A percentile compares a stretch with the other conserved stretches of the same genome.
These are phyloP conservation scores for Mallateleia sp. DNA, from an alignment of 2,888 invertebrate genomes.

Conservation along the genomic window DNA sequence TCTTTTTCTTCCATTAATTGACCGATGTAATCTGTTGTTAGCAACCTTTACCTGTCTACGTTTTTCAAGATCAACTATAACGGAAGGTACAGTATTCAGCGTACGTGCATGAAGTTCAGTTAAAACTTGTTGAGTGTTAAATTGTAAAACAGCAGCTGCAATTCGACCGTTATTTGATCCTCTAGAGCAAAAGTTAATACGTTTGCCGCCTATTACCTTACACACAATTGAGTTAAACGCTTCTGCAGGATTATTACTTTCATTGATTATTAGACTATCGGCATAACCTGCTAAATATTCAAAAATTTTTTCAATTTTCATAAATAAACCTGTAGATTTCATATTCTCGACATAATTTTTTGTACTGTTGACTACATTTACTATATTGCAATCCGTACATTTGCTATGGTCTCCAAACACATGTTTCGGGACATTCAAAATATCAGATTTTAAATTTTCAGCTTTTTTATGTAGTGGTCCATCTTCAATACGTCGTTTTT, in stretches of 20 bases:
- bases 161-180: constrained; percentile 27
- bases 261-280: constrained; percentile 45
- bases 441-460: constrained; percentile 4
- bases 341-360: neutral
- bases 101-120: constrained; percentile 4
- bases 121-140: constrained; percentile 16
- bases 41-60: neutral
- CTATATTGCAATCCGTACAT: neutral
- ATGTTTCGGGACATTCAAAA: constrained; percentile 49
- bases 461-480: neutral
- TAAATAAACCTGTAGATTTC: neutral
- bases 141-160: constrained; percentile 33
- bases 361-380: neutral
- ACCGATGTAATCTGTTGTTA: neutral
- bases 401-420: constrained; percentile 57
- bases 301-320: constrained; percentile 14
- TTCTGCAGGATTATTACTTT: constrained; percentile 57
- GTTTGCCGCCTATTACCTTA: constrained; percentile 48
- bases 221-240: constrained; percentile 51
- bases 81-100: neutral
- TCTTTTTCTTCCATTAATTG: neutral
- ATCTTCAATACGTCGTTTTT: neutral
- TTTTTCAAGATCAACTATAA: constrained; percentile 1
- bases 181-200: constrained; percentile 33
- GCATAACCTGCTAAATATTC: constrained; percentile 7